phyloP scores from a whole-genome alignment of 64 coral and sea anemone species.

The Exaiptasia diaphana region DNA sequence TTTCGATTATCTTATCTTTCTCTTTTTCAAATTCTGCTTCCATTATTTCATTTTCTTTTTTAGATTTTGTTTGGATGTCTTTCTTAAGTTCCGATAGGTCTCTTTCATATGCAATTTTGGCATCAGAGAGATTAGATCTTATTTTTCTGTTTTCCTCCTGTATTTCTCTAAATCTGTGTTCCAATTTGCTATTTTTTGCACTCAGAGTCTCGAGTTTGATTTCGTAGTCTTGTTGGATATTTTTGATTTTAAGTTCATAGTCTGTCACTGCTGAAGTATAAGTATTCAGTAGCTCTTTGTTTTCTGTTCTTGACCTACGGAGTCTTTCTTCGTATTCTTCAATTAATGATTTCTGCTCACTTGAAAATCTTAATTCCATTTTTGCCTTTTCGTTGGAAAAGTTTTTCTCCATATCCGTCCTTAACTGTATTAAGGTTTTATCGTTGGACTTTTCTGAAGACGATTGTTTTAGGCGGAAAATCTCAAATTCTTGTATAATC shows the following conservation, averaged over 20 bases:
- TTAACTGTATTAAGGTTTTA: constrained; percentile 16
- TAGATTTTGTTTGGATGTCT: constrained; percentile 39
- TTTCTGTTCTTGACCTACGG: constrained; percentile 1
- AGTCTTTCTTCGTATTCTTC: constrained; percentile 38
- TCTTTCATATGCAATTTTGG: constrained; percentile 31
- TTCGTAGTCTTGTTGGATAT: constrained; percentile 55
- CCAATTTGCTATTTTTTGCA: constrained; percentile 35
- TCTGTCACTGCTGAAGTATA: constrained; percentile 28
- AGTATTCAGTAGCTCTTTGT: constrained; percentile 31
- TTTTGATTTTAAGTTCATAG: constrained; percentile 49
- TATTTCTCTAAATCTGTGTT: constrained; percentile 8
- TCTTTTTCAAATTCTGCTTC: constrained; percentile 31
- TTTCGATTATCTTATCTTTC: constrained; percentile 2
- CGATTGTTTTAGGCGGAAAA: constrained; percentile 17
- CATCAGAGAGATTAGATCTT: neutral
- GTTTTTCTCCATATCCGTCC: constrained; percentile 19
- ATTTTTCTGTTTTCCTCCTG: neutral
- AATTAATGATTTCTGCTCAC: constrained; percentile 35
- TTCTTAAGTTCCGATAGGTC: constrained; percentile 9
- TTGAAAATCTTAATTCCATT: neutral
- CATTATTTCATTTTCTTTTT: constrained; percentile 30
- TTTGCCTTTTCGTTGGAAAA: constrained; percentile 30
- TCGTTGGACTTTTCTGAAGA: constrained; percentile 20
- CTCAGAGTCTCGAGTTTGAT: constrained; percentile 22
- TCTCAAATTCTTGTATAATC: constrained; percentile 26